Evolutionary conservation across 2,113 vertebrate species (phyloP).

Genomic region (Nyctereutes procyonoides): DNA sequence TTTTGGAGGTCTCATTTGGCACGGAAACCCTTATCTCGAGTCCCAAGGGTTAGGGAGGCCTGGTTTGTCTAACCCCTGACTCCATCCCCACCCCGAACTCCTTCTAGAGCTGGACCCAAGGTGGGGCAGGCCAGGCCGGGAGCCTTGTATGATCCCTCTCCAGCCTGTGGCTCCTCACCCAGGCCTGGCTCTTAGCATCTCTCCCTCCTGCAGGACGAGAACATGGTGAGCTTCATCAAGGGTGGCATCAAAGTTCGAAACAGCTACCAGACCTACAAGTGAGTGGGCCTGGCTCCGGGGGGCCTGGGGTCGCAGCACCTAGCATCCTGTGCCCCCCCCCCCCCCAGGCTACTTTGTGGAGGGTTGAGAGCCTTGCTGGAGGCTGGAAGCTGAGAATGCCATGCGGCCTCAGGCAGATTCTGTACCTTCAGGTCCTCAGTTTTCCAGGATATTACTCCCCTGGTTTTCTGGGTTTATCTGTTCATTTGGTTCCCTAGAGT

Average conservation of each 20-base stretch:
- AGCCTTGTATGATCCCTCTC: background rate
- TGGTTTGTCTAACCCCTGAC: background rate
- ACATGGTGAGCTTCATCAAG: slow-evolving; percentile 99
- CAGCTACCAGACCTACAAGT: slow-evolving; percentile 99
- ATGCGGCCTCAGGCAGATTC: background rate
- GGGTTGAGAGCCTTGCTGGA: background rate
- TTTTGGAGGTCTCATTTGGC: background rate
- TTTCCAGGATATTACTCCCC: background rate
- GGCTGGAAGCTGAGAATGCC: background rate
- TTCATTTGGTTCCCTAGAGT: background rate
- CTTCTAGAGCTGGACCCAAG: background rate
- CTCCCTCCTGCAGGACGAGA: slow-evolving; percentile 93
- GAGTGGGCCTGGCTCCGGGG: slow-evolving; percentile 58
- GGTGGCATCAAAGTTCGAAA: slow-evolving; percentile 98
- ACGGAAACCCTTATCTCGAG: background rate
- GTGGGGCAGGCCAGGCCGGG: background rate
- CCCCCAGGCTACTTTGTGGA: background rate
- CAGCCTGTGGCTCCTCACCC: background rate
- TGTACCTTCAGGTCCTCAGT: background rate
- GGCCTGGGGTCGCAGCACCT: accelerated
- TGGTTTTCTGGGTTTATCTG: background rate
- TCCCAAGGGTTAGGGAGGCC: background rate
- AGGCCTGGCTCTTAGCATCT: background rate
- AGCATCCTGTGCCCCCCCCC: background rate
- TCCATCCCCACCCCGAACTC: background rate